These are phyloP conservation scores for Aricia agestis DNA, from an alignment of 1,140 invertebrate genomes.

Conservation along the genomic window DNA sequence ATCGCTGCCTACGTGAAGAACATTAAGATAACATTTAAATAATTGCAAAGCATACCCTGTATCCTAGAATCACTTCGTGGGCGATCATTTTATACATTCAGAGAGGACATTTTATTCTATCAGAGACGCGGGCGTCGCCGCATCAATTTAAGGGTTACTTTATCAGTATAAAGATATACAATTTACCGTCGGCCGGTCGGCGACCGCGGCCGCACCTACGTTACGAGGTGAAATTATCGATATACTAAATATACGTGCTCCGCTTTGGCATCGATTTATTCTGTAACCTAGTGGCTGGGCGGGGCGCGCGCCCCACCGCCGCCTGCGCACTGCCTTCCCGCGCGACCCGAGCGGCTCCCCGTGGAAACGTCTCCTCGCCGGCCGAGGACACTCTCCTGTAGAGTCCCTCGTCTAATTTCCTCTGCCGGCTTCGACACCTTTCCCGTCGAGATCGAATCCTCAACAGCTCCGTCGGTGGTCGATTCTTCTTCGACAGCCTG, in stretches of 20 bases:
- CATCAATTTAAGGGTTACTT: slow-evolving; percentile 66
- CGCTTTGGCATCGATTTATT: slow-evolving; percentile 71
- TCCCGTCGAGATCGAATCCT: background rate
- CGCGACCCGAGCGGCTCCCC: background rate
- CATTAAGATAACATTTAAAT: slow-evolving; percentile 81
- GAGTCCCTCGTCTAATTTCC: background rate
- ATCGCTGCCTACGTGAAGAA: slow-evolving; percentile 76
- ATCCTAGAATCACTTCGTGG: slow-evolving; percentile 82
- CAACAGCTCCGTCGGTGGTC: background rate
- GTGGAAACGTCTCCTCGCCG: slow-evolving; percentile 6
- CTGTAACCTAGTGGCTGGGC: slow-evolving; percentile 55
- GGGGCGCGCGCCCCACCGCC: slow-evolving; percentile 37
- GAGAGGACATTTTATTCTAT: slow-evolving; percentile 68
- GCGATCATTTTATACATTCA: slow-evolving; percentile 75
- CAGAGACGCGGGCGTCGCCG: slow-evolving; percentile 62
- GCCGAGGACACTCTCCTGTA: slow-evolving; percentile 17
- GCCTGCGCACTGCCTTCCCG: slow-evolving; percentile 13
- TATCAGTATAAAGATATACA: slow-evolving; percentile 72
- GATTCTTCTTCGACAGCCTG: background rate
- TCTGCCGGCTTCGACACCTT: background rate
- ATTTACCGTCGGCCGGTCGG: slow-evolving; percentile 44
- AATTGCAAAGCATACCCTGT: slow-evolving; percentile 85
- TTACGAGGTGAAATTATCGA: slow-evolving; percentile 70
- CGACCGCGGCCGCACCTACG: slow-evolving; percentile 47
- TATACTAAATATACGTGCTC: slow-evolving; percentile 70